Conservation (phyloP, 2,113 vertebrate species). For the Lophura nycthemera region DNA sequence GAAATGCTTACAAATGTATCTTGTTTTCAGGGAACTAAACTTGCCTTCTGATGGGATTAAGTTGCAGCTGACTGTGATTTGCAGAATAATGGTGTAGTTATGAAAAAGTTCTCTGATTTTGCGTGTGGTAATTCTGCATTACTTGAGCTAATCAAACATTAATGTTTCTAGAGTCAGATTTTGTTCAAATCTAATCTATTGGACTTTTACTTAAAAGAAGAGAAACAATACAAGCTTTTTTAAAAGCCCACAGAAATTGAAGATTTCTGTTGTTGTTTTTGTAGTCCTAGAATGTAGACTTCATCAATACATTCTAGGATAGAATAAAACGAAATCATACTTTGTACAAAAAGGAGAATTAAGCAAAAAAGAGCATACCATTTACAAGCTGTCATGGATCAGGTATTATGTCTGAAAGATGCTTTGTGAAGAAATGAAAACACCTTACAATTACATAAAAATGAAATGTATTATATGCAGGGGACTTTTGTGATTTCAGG, state of each 20-base stretch:
- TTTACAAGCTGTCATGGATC: not conserved
- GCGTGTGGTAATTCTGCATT: conserved; percentile 6
- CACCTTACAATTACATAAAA: not conserved
- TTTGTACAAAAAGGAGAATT: conserved; percentile 17
- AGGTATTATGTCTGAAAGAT: not conserved
- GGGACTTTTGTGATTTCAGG: not conserved
- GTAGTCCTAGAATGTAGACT: conserved; percentile 12
- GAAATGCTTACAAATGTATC: conserved; percentile 80
- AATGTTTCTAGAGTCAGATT: conserved; percentile 48
- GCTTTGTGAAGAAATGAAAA: not conserved
- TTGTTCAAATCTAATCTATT: conserved; percentile 37
- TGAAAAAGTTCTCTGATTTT: conserved; percentile 34
- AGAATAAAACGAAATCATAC: conserved; percentile 55
- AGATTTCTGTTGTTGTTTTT: not conserved
- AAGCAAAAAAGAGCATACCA: conserved; percentile 19
- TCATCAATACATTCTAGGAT: conserved; percentile 1
- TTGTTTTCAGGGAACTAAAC: conserved; percentile 65
- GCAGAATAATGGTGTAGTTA: conserved; percentile 56
- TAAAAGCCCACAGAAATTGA: conserved; percentile 46
- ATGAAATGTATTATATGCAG: not conserved
- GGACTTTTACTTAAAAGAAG: not conserved
- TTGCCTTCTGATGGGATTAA: conserved; percentile 56
- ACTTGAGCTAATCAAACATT: conserved; percentile 47
- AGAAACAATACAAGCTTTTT: not conserved
- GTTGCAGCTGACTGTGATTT: conserved; percentile 51